Evolutionary conservation across 1,140 invertebrate species (phyloP).

Genomic region (Melanaphis sacchari): DNA sequence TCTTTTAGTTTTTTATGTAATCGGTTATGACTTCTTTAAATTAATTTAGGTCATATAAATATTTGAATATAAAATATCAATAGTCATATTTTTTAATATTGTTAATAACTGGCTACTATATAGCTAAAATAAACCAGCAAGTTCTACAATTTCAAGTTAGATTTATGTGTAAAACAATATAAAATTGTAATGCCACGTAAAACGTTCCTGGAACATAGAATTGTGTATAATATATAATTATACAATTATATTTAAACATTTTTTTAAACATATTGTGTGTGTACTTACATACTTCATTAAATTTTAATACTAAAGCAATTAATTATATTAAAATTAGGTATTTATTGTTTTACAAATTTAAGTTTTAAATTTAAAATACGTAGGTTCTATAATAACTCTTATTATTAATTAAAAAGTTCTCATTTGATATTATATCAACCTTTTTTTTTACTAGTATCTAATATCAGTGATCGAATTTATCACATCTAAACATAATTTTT

Average conservation of each 20-base stretch:
- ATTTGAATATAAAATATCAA: background rate
- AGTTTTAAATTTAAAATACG: background rate
- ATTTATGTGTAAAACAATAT: conserved; percentile 15
- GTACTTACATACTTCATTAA: background rate
- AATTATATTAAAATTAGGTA: too few relatives aligned
- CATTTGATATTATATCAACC: background rate
- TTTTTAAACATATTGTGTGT: background rate
- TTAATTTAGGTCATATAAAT: conserved; percentile 25
- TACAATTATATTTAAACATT: background rate
- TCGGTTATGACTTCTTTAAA: background rate
- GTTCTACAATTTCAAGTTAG: background rate
- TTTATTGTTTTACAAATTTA: too few relatives aligned
- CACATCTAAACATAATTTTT: background rate
- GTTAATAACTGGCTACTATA: background rate
- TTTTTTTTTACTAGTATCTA: too few relatives aligned
- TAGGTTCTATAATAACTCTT: background rate
- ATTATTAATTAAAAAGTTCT: too few relatives aligned
- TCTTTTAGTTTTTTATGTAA: background rate
- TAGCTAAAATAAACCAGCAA: background rate
- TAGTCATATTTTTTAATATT: background rate
- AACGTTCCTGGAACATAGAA: background rate
- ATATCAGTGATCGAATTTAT: background rate
- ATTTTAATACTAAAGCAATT: background rate
- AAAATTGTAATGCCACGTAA: background rate
- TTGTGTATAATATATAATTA: too few relatives aligned